These are phyloP conservation scores for Nannospalax galili DNA, from an alignment of 2,113 vertebrate species.

Conservation along the genomic window DNA sequence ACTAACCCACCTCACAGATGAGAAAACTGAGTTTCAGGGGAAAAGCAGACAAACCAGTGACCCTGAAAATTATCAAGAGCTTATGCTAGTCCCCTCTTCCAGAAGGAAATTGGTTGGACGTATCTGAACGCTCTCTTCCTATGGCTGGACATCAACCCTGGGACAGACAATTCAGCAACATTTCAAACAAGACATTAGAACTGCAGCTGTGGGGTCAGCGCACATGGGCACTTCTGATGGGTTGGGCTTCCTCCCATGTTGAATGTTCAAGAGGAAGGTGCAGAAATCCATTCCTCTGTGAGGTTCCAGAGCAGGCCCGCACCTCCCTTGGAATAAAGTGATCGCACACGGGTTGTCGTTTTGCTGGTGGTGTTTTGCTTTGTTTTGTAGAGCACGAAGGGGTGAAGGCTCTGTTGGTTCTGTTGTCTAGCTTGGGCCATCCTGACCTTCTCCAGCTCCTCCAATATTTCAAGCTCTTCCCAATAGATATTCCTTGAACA, in stretches of 20 bases:
- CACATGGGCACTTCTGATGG: background rate
- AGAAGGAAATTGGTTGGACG: too few relatives aligned
- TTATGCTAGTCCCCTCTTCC: background rate
- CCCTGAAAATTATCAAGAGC: background rate
- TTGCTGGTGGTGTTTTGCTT: too few relatives aligned
- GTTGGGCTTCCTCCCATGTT: background rate
- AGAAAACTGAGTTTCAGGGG: background rate
- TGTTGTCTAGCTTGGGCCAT: background rate
- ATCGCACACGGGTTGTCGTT: too few relatives aligned
- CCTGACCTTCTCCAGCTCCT: background rate
- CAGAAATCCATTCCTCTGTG: background rate
- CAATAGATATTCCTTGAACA: background rate
- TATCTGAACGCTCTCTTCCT: background rate
- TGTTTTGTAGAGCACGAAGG: background rate
- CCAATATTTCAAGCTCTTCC: background rate
- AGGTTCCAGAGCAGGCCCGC: background rate
- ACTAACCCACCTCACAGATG: too few relatives aligned
- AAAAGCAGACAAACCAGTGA: background rate
- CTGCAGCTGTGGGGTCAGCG: background rate
- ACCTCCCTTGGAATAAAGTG: background rate
- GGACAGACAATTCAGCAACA: background rate
- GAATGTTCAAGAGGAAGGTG: background rate
- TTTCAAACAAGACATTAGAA: background rate
- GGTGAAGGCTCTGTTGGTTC: background rate
- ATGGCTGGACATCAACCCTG: background rate